Conservation (phyloP, 1,140 invertebrate species). For the Maconellicoccus hirsutus region DNA sequence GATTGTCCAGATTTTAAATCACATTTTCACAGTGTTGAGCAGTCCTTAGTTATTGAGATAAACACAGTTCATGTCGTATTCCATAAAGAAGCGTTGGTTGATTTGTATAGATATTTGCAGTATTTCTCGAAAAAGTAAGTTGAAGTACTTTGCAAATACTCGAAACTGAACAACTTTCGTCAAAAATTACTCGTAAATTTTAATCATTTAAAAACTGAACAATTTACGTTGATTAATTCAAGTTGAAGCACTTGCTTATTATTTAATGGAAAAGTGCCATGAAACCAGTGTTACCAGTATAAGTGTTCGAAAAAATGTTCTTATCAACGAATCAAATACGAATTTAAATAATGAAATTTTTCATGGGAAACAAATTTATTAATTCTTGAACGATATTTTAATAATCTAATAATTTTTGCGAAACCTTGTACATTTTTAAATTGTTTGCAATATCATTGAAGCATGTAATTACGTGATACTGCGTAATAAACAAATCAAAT, state of each 20-base stretch:
- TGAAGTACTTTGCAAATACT: background rate
- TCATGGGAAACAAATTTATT: too few relatives aligned
- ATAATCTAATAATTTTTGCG: background rate
- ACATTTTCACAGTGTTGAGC: constrained; percentile 68
- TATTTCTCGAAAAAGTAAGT: constrained; percentile 38
- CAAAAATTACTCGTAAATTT: too few relatives aligned
- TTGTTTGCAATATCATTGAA: background rate
- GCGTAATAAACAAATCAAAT: too few relatives aligned
- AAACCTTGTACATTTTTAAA: background rate
- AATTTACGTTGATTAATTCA: too few relatives aligned
- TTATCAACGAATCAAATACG: too few relatives aligned
- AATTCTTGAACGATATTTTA: background rate
- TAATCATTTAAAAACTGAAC: too few relatives aligned
- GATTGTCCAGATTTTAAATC: constrained; percentile 72
- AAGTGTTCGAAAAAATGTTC: too few relatives aligned
- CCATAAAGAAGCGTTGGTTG: constrained; percentile 58
- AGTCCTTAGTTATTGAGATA: constrained; percentile 59
- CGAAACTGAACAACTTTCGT: too few relatives aligned
- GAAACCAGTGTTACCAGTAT: too few relatives aligned
- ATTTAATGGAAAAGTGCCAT: too few relatives aligned
- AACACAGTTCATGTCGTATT: constrained; percentile 51
- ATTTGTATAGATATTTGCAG: constrained; percentile 50
- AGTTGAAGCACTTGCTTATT: too few relatives aligned
- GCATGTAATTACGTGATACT: background rate
- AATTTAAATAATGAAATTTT: too few relatives aligned